phyloP scores from a whole-genome alignment of 2,888 invertebrate species.

The Mesorhabditis belari region DNA sequence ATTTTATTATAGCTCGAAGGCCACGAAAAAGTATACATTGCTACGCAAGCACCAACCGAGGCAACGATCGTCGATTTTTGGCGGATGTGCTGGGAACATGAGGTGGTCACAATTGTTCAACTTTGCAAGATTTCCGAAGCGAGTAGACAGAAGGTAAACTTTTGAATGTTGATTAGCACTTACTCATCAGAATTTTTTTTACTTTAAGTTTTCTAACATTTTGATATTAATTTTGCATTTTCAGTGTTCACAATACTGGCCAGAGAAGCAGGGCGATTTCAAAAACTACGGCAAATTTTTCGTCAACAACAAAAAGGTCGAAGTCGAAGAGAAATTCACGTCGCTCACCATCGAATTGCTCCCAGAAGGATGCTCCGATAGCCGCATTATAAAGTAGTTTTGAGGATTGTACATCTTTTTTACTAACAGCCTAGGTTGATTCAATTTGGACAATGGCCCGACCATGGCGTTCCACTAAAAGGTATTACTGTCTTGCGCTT shows the following conservation, averaged over 20 bases:
- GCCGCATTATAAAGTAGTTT: neutral
- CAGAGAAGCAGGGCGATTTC: neutral
- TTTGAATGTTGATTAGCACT: too few relatives aligned
- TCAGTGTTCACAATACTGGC: neutral
- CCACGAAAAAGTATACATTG: conserved; percentile 81
- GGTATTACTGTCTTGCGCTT: neutral
- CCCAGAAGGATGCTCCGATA: neutral
- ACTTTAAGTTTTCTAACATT: neutral
- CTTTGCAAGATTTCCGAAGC: conserved; percentile 56
- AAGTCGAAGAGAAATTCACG: neutral
- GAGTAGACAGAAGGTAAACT: neutral
- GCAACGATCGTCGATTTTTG: conserved; percentile 97
- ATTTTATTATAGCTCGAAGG: neutral
- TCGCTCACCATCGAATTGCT: neutral
- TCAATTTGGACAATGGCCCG: neutral
- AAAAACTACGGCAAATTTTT: neutral
- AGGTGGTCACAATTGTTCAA: conserved; percentile 97
- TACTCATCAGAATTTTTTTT: neutral
- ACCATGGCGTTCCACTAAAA: neutral
- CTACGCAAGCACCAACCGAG: conserved; percentile 84
- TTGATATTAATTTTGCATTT: neutral
- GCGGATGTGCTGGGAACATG: conserved; percentile 99
- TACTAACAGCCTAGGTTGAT: neutral
- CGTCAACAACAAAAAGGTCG: neutral
- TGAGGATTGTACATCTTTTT: neutral